Evolutionary conservation across 2,113 vertebrate genomes (phyloP).

Genomic region (Pituophis catenifer): DNA sequence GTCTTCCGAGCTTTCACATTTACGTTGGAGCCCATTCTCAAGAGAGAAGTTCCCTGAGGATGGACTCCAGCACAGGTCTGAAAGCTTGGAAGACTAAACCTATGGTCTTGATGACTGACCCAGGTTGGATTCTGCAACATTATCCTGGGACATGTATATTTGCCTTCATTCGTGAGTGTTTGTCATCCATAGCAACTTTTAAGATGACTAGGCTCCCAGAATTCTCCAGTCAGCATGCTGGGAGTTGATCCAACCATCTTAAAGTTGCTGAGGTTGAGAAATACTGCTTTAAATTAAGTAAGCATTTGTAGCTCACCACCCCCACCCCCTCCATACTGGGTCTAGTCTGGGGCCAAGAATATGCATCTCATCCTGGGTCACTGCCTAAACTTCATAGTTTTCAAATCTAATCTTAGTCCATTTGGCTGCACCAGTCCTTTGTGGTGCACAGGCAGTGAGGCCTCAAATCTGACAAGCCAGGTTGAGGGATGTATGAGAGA

Average conservation of each 20-base stretch:
- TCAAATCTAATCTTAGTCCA: neutral
- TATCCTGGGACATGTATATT: neutral
- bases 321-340: neutral
- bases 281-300: neutral
- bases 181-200: neutral
- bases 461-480: neutral
- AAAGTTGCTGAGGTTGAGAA: neutral
- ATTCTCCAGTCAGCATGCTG: neutral
- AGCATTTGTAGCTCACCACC: neutral
- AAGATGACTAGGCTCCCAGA: neutral
- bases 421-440: neutral
- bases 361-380: neutral
- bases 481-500: neutral
- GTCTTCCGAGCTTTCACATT: neutral
- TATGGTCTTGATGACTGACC: neutral
- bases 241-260: neutral
- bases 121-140: neutral
- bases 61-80: neutral
- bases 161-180: neutral
- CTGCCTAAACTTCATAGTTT: neutral
- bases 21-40: too few relatives aligned
- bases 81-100: neutral
- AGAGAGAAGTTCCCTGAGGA: neutral
- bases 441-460: neutral
- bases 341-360: neutral